These are phyloP conservation scores for Ceyx cyanopectus DNA, from an alignment of 2,113 vertebrate species.

Conservation along the genomic window DNA sequence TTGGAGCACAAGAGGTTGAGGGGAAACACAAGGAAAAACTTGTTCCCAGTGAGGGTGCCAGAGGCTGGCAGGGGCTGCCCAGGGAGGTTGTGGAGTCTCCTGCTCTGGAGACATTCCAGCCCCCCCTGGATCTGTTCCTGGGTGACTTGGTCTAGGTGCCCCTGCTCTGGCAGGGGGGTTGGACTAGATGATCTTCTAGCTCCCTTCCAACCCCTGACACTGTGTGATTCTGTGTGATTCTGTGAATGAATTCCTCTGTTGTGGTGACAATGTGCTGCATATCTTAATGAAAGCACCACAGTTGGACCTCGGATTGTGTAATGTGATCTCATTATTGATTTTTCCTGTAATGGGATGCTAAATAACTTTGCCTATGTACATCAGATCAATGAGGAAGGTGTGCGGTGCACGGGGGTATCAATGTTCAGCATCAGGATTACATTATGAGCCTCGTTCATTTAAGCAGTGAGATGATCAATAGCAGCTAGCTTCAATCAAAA, in stretches of 20 bases:
- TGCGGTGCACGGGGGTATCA: neutral
- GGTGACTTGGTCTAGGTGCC: too few species aligned
- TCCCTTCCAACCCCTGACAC: too few species aligned
- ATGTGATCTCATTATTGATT: neutral
- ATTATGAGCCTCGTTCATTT: neutral
- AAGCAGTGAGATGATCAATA: conserved; percentile 8
- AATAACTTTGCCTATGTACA: neutral
- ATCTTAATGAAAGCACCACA: neutral
- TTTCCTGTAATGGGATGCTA: neutral
- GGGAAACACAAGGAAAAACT: too few species aligned
- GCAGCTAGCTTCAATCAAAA: conserved; percentile 40
- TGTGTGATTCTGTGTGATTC: too few species aligned
- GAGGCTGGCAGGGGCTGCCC: too few species aligned
- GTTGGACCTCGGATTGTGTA: neutral
- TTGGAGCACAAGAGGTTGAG: too few species aligned
- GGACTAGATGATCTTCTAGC: too few species aligned
- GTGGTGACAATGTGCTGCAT: neutral
- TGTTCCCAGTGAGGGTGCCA: too few species aligned
- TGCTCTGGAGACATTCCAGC: too few species aligned
- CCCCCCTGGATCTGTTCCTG: too few species aligned
- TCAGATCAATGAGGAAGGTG: neutral
- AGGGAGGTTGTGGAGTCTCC: too few species aligned
- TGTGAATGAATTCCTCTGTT: neutral
- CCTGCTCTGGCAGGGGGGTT: too few species aligned
- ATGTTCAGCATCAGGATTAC: neutral